phyloP scores from a whole-genome alignment of 2,113 vertebrate species.

The Enhydra lutris region DNA sequence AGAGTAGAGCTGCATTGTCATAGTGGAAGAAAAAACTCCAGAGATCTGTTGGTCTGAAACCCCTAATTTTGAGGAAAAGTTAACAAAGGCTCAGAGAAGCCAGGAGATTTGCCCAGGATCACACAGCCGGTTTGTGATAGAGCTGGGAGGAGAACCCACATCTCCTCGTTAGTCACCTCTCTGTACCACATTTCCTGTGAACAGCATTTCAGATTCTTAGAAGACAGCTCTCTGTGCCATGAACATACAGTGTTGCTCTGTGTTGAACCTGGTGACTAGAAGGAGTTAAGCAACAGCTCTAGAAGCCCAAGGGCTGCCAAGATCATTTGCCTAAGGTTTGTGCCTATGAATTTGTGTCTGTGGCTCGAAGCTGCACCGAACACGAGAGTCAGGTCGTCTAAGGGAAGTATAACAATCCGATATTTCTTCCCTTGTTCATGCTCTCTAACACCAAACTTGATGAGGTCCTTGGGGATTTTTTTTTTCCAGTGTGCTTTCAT shows the following conservation, averaged over 20 bases:
- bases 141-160: not conserved
- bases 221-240: not conserved
- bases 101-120: not conserved
- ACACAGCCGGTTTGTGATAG: not conserved
- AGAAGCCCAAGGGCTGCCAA: not conserved
- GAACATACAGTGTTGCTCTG: not conserved
- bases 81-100: not conserved
- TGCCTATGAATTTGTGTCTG: not conserved
- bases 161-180: not conserved
- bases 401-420: not conserved
- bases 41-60: not conserved
- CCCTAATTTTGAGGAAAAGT: not conserved
- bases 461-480: not conserved
- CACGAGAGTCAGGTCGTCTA: conserved; percentile 12
- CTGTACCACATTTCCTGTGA: not conserved
- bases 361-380: not conserved
- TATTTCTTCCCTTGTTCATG: conserved; percentile 14
- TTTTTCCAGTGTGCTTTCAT: not conserved
- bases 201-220: not conserved
- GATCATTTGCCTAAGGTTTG: not conserved
- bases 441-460: conserved; percentile 55
- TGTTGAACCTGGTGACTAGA: not conserved
- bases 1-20: not conserved
- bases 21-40: not conserved
- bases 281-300: not conserved